phyloP scores from a whole-genome alignment of 2,797 vertebrate species.

The Acipenser ruthenus region DNA sequence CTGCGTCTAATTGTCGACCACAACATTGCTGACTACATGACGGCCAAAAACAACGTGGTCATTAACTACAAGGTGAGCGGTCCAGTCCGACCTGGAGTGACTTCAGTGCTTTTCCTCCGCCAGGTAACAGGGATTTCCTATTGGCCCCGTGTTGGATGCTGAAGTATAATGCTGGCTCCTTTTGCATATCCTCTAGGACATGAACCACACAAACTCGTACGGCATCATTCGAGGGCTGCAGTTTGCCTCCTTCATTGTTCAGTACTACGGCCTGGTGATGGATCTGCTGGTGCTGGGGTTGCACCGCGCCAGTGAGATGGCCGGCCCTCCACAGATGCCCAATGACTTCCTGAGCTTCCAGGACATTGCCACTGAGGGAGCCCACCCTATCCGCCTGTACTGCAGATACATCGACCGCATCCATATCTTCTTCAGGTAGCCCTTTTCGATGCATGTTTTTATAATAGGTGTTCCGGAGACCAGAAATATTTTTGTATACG shows the following conservation, averaged over 20 bases:
- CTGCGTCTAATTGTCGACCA: constrained; percentile 96
- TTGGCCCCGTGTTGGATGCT: too few species aligned
- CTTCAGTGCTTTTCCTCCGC: too few species aligned
- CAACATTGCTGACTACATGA: constrained; percentile 99
- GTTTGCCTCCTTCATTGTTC: constrained; percentile 97
- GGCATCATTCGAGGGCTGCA: constrained; percentile 97
- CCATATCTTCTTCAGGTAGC: constrained; percentile 96
- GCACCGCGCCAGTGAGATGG: constrained; percentile 97
- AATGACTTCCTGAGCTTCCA: constrained; percentile 99
- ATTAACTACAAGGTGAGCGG: constrained; percentile 92
- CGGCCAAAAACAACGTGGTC: constrained; percentile 97
- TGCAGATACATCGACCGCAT: constrained; percentile 98
- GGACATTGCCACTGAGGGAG: constrained; percentile 85
- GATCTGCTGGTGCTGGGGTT: constrained; percentile 93
- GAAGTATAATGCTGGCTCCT: not conserved
- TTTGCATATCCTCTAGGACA: constrained; percentile 65
- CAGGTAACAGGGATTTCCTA: too few species aligned
- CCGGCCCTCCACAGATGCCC: constrained; percentile 96
- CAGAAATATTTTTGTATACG: too few species aligned
- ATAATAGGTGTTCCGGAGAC: too few species aligned
- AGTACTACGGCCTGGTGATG: constrained; percentile 98
- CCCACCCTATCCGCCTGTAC: constrained; percentile 93
- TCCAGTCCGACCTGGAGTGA: not conserved
- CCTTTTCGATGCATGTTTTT: not conserved
- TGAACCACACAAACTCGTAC: constrained; percentile 99